Evolutionary conservation across 53 echinoderm and acorn worm species (phyloP), one percentile per base, ranked within the genome.

Genomic region (Zoroaster sp.): DNA sequence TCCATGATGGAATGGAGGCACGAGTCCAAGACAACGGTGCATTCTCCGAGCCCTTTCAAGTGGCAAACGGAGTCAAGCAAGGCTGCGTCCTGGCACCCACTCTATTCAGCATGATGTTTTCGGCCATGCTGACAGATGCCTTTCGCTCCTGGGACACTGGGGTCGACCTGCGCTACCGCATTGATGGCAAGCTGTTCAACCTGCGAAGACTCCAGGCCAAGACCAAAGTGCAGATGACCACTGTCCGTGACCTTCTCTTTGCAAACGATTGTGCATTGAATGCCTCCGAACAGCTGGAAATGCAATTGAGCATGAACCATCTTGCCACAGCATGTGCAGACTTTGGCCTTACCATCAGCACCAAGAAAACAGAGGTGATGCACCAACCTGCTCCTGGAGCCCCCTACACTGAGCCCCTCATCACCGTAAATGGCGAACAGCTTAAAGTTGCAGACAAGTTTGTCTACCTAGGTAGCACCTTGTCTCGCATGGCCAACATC

Each of bases 1-100:
- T 92, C 55, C 71, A 87, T 18, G 77, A 87, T 51, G 87, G 79
- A 44, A 78, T 91, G 78, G 33, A 68, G 66, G 69, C 77, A 15
- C 32, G 31, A 46, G 91, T 77, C n/a, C 77, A 65, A 14, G 69
- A 87, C 30, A 47, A 69, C 47, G 77, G 75, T 4, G 65, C 20
- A 33, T 9, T 35, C 1, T 78, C 87, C 18, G 43, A 78, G 14
- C 30, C 36, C 65, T 92, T 92, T 23, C 54, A 35, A 71, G 92
- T 87, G 6, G 72, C 87, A 5, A 91, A 71, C n/a, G 89, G 40
- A 25, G 78, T 49, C 12, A 89, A 89, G 37, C 65, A 75, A 41
- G 87, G 75, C 18, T 87, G 87, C 52, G 59, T 87, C 59, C 18
- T 74, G 14, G 75, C 87, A 25, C 73, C 87, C 52, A 47, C 53